Evolutionary conservation across 2,113 vertebrate genomes (phyloP).

Genomic region (Megaceryle maxima): DNA sequence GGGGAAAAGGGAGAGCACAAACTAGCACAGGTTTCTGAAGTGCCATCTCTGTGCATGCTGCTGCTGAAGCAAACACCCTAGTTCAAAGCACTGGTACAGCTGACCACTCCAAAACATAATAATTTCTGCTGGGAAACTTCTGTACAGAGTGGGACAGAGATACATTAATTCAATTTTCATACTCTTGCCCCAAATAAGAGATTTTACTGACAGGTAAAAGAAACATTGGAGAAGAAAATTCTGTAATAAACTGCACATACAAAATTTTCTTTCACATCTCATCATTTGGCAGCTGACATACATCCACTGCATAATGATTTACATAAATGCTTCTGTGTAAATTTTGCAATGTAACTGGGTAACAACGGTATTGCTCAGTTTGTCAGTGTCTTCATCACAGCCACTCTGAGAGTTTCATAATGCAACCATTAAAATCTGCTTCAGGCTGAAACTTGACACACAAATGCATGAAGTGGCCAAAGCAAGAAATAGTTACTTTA

Average conservation of each 20-base stretch:
- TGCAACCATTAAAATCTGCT: background rate
- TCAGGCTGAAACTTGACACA: slow-evolving; percentile 2
- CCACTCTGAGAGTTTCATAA: slow-evolving; percentile 4
- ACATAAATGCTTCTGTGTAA: background rate
- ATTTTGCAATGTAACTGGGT: background rate
- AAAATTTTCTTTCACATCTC: background rate
- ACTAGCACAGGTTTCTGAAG: background rate
- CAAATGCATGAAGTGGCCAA: background rate
- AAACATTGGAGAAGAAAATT: background rate
- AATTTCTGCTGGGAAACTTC: background rate
- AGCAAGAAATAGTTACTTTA: background rate
- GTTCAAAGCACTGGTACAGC: background rate
- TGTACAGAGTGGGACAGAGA: background rate
- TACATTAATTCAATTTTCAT: background rate
- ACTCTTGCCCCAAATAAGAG: background rate
- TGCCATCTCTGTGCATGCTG: background rate
- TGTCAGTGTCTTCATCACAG: slow-evolving; percentile 15
- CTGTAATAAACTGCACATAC: background rate
- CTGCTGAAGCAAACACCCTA: background rate
- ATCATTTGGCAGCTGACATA: background rate
- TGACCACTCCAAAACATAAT: background rate
- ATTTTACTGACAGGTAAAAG: background rate
- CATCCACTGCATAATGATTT: background rate
- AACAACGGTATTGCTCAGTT: background rate
- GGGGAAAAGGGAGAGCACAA: background rate